phyloP scores from a whole-genome alignment of 2,113 vertebrate species.

The Psittacus erithacus region DNA sequence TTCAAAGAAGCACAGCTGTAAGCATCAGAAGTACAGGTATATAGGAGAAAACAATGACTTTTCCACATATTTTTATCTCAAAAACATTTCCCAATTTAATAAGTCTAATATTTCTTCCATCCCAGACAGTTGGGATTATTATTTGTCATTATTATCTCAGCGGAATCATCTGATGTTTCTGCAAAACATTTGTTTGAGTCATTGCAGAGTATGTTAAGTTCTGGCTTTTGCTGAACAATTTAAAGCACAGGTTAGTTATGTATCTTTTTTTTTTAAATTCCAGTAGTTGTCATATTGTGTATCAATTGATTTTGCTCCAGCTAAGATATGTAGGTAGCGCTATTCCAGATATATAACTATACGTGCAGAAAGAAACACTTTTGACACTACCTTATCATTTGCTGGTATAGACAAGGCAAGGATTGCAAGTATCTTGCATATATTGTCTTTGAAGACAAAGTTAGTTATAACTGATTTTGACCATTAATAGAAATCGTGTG shows the following conservation, averaged over 20 bases:
- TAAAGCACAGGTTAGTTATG: accelerated
- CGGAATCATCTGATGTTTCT: not conserved
- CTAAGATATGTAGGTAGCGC: not conserved
- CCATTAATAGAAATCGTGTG: not conserved
- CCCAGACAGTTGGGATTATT: not conserved
- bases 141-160: not conserved
- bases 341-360: not conserved
- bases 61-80: not conserved
- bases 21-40: not conserved
- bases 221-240: not conserved
- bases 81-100: not conserved
- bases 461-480: not conserved
- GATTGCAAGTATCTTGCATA: not conserved
- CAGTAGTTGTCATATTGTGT: not conserved
- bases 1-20: not conserved
- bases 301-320: not conserved
- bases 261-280: not conserved
- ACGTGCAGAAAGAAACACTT: not conserved
- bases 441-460: not conserved
- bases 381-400: not conserved
- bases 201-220: accelerated
- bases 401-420: not conserved
- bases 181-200: not conserved
- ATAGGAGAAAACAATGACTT: not conserved
- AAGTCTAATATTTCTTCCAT: not conserved